phyloP scores from a whole-genome alignment of 2,113 vertebrate species.

The Aspidoscelis tigris region DNA sequence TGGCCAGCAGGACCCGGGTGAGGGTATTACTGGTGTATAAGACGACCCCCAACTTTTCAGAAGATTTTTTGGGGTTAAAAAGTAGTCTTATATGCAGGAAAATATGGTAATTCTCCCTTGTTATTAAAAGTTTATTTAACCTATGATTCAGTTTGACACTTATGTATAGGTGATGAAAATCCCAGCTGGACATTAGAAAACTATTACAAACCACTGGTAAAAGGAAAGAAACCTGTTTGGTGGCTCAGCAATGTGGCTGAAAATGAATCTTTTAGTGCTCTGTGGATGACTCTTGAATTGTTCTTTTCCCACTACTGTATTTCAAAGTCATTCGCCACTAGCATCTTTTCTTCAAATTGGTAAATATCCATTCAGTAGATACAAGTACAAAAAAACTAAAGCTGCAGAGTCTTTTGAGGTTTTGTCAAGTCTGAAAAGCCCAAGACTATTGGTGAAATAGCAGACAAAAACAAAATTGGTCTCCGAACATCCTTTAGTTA shows the following conservation, averaged over 20 bases:
- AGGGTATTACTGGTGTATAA: no score
- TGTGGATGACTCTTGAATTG: background rate
- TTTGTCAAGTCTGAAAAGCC: background rate
- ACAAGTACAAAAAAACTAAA: background rate
- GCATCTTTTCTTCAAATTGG: background rate
- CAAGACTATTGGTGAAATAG: background rate
- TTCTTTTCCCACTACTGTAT: background rate
- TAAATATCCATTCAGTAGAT: constrained; percentile 11
- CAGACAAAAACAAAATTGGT: background rate
- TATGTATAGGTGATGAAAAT: background rate
- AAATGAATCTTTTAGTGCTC: background rate
- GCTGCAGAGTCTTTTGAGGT: no score
- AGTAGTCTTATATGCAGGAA: no score
- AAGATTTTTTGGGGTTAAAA: no score
- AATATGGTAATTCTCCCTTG: no score
- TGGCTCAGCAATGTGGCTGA: background rate
- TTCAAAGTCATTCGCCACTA: background rate
- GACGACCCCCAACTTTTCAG: no score
- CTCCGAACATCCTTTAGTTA: background rate
- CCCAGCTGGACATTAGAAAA: background rate
- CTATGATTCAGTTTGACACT: no score
- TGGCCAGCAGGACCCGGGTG: no score
- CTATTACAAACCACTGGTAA: background rate
- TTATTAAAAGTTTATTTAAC: no score
- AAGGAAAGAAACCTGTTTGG: background rate